Conservation (phyloP, 2,113 vertebrate species). For the Girardinichthys multiradiatus region DNA sequence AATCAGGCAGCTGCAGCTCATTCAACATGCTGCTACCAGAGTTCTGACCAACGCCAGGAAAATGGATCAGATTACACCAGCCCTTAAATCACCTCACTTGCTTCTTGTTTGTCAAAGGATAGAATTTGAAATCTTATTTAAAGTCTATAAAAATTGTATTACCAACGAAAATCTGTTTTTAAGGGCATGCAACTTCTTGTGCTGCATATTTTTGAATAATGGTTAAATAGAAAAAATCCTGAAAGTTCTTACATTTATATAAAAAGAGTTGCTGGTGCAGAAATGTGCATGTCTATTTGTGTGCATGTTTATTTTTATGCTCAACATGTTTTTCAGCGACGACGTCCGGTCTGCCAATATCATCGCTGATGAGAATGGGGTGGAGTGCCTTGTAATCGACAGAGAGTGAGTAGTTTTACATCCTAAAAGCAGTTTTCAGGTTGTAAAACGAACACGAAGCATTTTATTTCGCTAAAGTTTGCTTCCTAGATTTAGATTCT, state of each 20-base stretch:
- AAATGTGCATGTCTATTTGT: not conserved
- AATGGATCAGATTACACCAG: not conserved
- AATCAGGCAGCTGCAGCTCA: not conserved
- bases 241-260: accelerated
- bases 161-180: not conserved
- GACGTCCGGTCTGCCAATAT: slow-evolving; percentile 82
- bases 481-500: not conserved
- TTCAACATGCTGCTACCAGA: not conserved
- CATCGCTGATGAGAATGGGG: slow-evolving; percentile 80
- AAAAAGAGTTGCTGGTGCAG: not conserved
- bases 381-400: slow-evolving; percentile 84
- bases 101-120: not conserved
- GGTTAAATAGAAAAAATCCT: not conserved
- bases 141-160: not conserved
- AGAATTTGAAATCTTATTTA: not conserved
- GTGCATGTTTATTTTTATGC: not conserved
- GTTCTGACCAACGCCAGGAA: not conserved
- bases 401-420: slow-evolving; percentile 75
- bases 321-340: slow-evolving; percentile 64
- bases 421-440: not conserved
- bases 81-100: not conserved
- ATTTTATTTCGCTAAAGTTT: not conserved
- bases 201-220: not conserved
- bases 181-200: not conserved
- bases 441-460: not conserved